phyloP scores from a whole-genome alignment of 2,888 invertebrate species.

The Folsomia candida region DNA sequence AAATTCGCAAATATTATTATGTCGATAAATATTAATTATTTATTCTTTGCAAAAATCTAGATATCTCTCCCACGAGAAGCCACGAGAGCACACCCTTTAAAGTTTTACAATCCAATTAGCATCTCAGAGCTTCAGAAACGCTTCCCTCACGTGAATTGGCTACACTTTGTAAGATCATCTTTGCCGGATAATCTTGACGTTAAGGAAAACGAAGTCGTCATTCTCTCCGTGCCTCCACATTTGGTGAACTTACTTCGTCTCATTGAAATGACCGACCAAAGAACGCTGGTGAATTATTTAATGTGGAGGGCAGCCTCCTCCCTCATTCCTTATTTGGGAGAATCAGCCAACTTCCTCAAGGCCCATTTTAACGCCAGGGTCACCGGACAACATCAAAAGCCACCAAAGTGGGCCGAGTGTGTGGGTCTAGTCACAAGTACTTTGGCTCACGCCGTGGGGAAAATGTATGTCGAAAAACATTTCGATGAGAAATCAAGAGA shows the following conservation, averaged over 20 bases:
- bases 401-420: slow-evolving; percentile 37
- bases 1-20: too few relatives aligned
- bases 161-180: slow-evolving; percentile 54
- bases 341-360: slow-evolving; percentile 47
- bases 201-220: slow-evolving; percentile 53
- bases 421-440: slow-evolving; percentile 24
- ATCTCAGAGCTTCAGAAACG: slow-evolving; percentile 54
- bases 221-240: slow-evolving; percentile 55
- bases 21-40: too few relatives aligned
- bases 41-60: too few relatives aligned
- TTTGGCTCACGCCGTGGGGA: slow-evolving; percentile 45
- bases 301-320: slow-evolving; percentile 55
- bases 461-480: slow-evolving; percentile 52
- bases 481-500: slow-evolving; percentile 52
- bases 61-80: slow-evolving; percentile 83
- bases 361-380: slow-evolving; percentile 50
- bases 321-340: slow-evolving; percentile 52
- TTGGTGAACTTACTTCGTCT: slow-evolving; percentile 51
- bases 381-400: slow-evolving; percentile 47
- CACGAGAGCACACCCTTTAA: slow-evolving; percentile 65
- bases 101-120: slow-evolving; percentile 58
- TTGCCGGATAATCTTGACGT: slow-evolving; percentile 51
- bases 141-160: slow-evolving; percentile 54
- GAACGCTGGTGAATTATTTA: slow-evolving; percentile 55
- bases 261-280: slow-evolving; percentile 53